A percentile compares a stretch with the other conserved stretches of the same genome.
Evolutionary conservation across 1,140 invertebrate species (phyloP).

Genomic region (Calosoma granatense): DNA sequence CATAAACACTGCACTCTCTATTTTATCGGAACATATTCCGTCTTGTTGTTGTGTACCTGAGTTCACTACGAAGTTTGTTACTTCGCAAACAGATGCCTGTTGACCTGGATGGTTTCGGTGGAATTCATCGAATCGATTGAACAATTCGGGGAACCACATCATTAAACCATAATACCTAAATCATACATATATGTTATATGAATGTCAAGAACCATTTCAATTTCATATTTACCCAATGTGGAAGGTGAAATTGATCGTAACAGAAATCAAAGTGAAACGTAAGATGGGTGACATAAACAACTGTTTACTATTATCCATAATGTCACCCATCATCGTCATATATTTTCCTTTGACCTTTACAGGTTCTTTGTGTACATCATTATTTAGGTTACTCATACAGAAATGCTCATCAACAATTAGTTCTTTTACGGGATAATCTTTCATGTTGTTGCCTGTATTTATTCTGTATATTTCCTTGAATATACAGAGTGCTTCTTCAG

Average conservation of each 20-base stretch:
- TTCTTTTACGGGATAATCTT: conserved; percentile 67
- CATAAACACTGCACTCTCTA: conserved; percentile 66
- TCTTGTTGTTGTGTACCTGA: conserved; percentile 46
- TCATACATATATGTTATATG: background rate
- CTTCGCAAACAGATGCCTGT: conserved; percentile 61
- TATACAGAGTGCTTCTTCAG: conserved; percentile 67
- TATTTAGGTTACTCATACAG: conserved; percentile 23
- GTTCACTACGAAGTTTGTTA: conserved; percentile 63
- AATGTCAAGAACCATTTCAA: background rate
- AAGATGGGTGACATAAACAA: conserved; percentile 68
- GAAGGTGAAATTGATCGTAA: conserved; percentile 79
- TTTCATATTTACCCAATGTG: conserved; percentile 58
- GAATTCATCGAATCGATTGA: conserved; percentile 75
- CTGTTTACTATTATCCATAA: conserved; percentile 68
- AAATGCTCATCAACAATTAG: conserved; percentile 55
- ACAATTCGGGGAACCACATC: conserved; percentile 88
- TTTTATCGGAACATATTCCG: conserved; percentile 55
- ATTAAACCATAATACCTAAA: conserved; percentile 73
- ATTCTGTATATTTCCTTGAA: conserved; percentile 68
- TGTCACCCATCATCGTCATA: conserved; percentile 59
- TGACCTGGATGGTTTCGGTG: conserved; percentile 43
- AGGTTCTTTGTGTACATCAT: conserved; percentile 30
- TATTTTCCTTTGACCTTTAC: conserved; percentile 50
- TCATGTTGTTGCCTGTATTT: conserved; percentile 63
- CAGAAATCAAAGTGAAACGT: conserved; percentile 70